phyloP scores from a whole-genome alignment of 2,113 vertebrate genomes.

The Clarias magur region DNA sequence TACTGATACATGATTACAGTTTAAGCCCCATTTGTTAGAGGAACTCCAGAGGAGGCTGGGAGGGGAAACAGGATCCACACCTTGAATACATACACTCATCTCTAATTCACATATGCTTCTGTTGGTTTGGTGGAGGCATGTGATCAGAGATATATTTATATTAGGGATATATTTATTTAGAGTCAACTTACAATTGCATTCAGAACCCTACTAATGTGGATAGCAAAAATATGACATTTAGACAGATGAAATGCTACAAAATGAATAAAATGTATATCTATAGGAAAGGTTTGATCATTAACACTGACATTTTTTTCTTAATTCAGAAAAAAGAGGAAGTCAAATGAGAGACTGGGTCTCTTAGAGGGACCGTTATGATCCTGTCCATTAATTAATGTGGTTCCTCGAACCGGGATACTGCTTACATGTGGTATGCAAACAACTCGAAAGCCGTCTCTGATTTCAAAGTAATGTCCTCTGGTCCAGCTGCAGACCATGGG shows the following conservation, averaged over 20 bases:
- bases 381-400: slow-evolving; percentile 70
- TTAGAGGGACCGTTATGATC: slow-evolving; percentile 45
- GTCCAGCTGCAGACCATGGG: slow-evolving; percentile 80
- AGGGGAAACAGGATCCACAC: slow-evolving; percentile 25
- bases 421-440: slow-evolving; percentile 71
- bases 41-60: slow-evolving; percentile 10
- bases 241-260: not conserved
- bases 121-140: slow-evolving; percentile 6
- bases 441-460: slow-evolving; percentile 68
- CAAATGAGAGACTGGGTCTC: slow-evolving; percentile 47
- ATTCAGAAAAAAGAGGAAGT: slow-evolving; percentile 20
- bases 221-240: not conserved
- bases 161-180: not conserved
- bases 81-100: slow-evolving; percentile 1
- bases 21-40: slow-evolving; percentile 31
- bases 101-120: slow-evolving; percentile 6
- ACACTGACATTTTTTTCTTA: not conserved
- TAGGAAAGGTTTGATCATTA: not conserved
- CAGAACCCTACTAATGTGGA: not conserved
- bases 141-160: not conserved
- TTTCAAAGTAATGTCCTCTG: slow-evolving; percentile 83
- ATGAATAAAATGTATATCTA: not conserved
- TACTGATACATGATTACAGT: slow-evolving; percentile 42
- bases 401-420: slow-evolving; percentile 63
- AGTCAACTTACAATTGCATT: not conserved